Conservation (phyloP, 2,797 vertebrate genomes). For the Galaxias olidus region DNA sequence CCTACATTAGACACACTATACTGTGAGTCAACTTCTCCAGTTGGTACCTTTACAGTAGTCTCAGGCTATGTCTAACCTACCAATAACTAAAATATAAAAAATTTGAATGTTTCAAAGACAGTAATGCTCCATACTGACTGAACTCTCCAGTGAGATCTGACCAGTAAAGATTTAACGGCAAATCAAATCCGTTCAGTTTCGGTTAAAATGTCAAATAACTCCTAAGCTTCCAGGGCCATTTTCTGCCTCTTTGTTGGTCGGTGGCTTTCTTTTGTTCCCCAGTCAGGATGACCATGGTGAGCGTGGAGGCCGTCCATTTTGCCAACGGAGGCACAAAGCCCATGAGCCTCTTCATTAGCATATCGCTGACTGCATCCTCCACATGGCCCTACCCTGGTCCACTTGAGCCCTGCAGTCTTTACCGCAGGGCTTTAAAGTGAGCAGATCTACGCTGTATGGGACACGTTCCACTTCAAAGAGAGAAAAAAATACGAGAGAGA, state of each 20-base stretch:
- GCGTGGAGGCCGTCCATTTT: neutral
- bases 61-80: no score
- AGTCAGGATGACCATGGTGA: constrained; percentile 43
- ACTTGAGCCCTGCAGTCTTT: neutral
- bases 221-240: constrained; percentile 23
- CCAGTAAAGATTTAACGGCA: no score
- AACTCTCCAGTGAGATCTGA: neutral
- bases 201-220: no score
- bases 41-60: no score
- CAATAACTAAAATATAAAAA: no score
- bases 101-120: no score
- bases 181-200: no score
- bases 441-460: constrained; percentile 15
- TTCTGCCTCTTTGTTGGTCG: constrained; percentile 25
- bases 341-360: constrained; percentile 59
- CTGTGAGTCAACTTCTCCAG: no score
- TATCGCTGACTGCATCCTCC: constrained; percentile 56
- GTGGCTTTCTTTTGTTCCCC: constrained; percentile 41
- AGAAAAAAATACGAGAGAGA: constrained; percentile 7
- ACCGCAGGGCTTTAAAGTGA: constrained; percentile 30
- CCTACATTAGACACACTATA: no score
- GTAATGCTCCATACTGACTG: no score
- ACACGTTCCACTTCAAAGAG: constrained; percentile 37
- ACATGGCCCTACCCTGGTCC: constrained; percentile 46
- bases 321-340: constrained; percentile 25